Percentiles rank a stretch among this genome's conserved stretches.
These are phyloP conservation scores for Limulus polyphemus DNA, from an alignment of 2,888 invertebrate species.

Conservation along the genomic window DNA sequence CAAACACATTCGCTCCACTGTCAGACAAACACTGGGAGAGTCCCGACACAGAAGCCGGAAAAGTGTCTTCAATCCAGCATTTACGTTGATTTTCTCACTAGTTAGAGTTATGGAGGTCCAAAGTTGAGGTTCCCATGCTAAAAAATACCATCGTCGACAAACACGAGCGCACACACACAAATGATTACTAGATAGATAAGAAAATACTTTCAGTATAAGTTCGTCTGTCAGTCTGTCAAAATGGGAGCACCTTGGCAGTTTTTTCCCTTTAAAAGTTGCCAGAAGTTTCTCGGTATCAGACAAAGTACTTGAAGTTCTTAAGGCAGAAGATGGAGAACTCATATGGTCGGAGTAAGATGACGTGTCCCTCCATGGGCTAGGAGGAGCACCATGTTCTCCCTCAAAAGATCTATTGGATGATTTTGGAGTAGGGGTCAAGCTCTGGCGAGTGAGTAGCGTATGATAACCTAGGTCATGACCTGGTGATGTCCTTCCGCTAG, in stretches of 20 bases:
- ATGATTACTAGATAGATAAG: slow-evolving; percentile 55
- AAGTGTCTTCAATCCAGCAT: slow-evolving; percentile 45
- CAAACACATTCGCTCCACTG: slow-evolving; percentile 52
- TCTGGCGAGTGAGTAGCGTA: slow-evolving; percentile 10
- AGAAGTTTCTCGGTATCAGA: not conserved
- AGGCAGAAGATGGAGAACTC: not conserved
- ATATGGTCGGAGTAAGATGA: not conserved
- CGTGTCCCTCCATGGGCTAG: not conserved
- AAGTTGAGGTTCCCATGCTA: slow-evolving; percentile 62
- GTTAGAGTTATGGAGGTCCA: slow-evolving; percentile 56
- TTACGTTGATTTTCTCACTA: slow-evolving; percentile 49
- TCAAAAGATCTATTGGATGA: not conserved
- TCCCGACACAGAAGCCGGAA: slow-evolving; percentile 22
- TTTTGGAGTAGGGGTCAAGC: not conserved
- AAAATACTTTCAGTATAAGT: slow-evolving; percentile 53
- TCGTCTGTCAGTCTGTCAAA: slow-evolving; percentile 56
- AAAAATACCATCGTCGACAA: slow-evolving; percentile 58
- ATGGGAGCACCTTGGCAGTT: slow-evolving; percentile 16
- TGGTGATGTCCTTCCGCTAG: slow-evolving; percentile 12
- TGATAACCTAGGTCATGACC: slow-evolving; percentile 19
- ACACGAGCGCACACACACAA: slow-evolving; percentile 60
- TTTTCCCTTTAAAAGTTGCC: slow-evolving; percentile 9
- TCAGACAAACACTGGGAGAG: slow-evolving; percentile 52
- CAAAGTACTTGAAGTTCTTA: not conserved
- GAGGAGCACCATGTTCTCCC: not conserved